Conservation (phyloP, 2,888 invertebrate genomes). For the Agrochola macilenta region DNA sequence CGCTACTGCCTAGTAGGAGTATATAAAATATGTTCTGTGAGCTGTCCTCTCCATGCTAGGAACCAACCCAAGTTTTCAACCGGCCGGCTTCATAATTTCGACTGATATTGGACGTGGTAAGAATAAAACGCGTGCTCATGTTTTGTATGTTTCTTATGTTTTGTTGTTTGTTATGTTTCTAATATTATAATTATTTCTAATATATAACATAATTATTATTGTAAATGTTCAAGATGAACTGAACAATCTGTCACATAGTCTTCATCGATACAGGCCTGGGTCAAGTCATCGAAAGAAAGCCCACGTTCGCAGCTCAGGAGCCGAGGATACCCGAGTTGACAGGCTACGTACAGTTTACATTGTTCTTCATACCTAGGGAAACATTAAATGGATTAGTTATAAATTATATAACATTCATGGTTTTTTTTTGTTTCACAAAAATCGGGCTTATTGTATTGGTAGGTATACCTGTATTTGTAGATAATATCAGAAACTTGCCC, state of each 20-base stretch:
- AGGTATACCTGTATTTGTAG: constrained; percentile 75
- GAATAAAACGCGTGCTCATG: too few species aligned
- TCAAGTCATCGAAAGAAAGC: constrained; percentile 74
- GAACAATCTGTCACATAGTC: constrained; percentile 56
- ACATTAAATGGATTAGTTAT: constrained; percentile 14
- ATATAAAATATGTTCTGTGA: too few species aligned
- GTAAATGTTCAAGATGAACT: not conserved
- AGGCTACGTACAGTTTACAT: constrained; percentile 78
- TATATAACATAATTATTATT: not conserved
- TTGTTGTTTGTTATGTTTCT: too few species aligned
- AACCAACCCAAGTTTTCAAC: too few species aligned
- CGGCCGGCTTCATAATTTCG: too few species aligned
- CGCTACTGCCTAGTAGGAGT: too few species aligned
- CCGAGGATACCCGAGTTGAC: constrained; percentile 78
- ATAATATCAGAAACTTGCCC: constrained; percentile 66
- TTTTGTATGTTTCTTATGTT: too few species aligned
- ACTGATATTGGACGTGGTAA: too few species aligned
- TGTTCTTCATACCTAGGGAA: constrained; percentile 74
- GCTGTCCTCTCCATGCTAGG: too few species aligned
- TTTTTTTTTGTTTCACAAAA: not conserved
- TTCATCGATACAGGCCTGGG: constrained; percentile 73
- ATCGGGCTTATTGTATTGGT: not conserved
- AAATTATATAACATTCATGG: too few species aligned
- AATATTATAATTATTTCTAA: not conserved
- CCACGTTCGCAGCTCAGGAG: constrained; percentile 80